Conservation (phyloP, 2,888 invertebrate species). For the Eucera pruinosa region DNA sequence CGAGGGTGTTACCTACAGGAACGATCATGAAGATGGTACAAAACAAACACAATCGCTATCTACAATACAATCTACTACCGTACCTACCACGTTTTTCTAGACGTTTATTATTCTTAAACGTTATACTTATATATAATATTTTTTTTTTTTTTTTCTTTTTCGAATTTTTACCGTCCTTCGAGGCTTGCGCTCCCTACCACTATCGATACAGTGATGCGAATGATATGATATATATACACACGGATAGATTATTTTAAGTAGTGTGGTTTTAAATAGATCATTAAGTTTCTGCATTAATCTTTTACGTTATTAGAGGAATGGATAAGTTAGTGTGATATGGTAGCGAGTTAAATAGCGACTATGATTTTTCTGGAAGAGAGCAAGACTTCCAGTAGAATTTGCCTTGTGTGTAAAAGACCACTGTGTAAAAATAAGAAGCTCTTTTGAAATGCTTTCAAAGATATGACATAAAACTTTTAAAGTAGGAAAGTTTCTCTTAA, state of each 20-base stretch:
- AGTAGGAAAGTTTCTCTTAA: too few relatives aligned
- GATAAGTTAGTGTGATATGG: not conserved
- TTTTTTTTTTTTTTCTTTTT: conserved; percentile 15
- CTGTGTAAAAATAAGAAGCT: not conserved
- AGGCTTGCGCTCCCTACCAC: conserved; percentile 47
- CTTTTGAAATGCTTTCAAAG: not conserved
- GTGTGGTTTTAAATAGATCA: too few relatives aligned
- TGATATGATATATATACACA: not conserved
- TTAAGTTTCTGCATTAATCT: too few relatives aligned
- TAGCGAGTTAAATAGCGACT: not conserved
- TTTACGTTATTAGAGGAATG: too few relatives aligned
- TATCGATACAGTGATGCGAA: conserved; percentile 27
- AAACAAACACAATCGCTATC: conserved; percentile 61
- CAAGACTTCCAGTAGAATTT: not conserved
- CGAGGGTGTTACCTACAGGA: conserved; percentile 92
- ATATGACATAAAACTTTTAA: too few relatives aligned
- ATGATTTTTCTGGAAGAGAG: not conserved
- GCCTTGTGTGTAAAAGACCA: not conserved
- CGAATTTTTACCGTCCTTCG: conserved; percentile 12
- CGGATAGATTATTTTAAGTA: not conserved
- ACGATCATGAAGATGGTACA: conserved; percentile 88
- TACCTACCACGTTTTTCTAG: conserved; percentile 46
- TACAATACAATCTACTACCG: conserved; percentile 48
- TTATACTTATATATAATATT: conserved; percentile 2
- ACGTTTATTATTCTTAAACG: too few relatives aligned